phyloP scores from a whole-genome alignment of 2,113 vertebrate genomes.

The Alethe castanea region DNA sequence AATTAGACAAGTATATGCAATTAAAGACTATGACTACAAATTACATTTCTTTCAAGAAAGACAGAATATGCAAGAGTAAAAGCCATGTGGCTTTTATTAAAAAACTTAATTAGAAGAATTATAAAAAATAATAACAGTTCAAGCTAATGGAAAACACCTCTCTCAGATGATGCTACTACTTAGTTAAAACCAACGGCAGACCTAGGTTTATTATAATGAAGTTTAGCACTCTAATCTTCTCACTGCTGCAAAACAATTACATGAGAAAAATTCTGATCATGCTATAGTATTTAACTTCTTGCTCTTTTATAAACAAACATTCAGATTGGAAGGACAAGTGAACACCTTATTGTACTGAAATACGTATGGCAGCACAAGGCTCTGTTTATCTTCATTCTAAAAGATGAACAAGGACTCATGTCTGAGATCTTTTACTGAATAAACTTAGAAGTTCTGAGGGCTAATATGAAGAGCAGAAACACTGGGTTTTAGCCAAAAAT shows the following conservation, averaged over 20 bases:
- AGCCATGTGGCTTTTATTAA: neutral
- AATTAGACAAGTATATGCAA: neutral
- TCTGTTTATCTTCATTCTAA: neutral
- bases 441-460: neutral
- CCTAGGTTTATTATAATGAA: neutral
- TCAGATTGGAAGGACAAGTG: neutral
- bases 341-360: neutral
- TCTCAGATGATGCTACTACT: neutral
- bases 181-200: neutral
- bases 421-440: neutral
- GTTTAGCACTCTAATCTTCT: neutral
- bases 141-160: neutral
- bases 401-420: neutral
- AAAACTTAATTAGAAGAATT: neutral
- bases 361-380: accelerated
- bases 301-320: neutral
- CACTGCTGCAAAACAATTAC: neutral
- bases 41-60: neutral
- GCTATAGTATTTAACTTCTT: neutral
- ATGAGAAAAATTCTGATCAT: neutral
- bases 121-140: neutral
- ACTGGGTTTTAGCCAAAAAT: neutral
- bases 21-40: neutral
- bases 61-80: neutral
- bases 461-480: neutral